These are phyloP conservation scores for Drosophila imparisetae DNA, from an alignment of 2,888 invertebrate genomes.

Conservation along the genomic window DNA sequence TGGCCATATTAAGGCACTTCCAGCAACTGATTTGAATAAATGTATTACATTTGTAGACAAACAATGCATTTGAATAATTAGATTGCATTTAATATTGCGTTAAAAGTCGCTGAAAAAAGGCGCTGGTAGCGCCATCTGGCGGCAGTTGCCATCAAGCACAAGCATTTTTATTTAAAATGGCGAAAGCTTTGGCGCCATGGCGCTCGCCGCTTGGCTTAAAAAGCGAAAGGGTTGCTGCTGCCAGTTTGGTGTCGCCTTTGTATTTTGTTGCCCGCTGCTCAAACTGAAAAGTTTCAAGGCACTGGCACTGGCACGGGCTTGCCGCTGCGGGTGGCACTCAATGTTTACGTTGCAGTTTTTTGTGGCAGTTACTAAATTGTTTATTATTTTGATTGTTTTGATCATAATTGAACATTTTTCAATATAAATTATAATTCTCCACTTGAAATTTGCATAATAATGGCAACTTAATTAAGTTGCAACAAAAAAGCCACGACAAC, in stretches of 20 bases:
- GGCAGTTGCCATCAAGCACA: conserved; percentile 50
- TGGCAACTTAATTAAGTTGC: conserved; percentile 3
- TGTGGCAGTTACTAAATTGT: conserved; percentile 17
- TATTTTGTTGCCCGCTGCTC: conserved; percentile 20
- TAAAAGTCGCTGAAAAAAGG: conserved; percentile 15
- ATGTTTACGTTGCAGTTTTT: conserved; percentile 10
- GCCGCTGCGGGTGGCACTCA: conserved; percentile 5
- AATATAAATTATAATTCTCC: conserved; percentile 5
- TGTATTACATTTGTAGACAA: not conserved
- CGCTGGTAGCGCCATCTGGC: conserved; percentile 56
- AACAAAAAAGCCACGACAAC: not conserved
- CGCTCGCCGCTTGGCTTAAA: conserved; percentile 63
- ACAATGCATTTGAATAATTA: not conserved
- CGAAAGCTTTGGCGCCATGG: conserved; percentile 78
- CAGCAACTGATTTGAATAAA: not conserved
- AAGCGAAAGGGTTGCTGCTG: conserved; percentile 71
- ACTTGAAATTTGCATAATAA: conserved; percentile 16
- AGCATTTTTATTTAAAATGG: conserved; percentile 76
- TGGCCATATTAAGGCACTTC: not conserved
- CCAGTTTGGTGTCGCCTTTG: conserved; percentile 36
- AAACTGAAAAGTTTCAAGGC: conserved; percentile 28
- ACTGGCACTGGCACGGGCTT: not conserved
- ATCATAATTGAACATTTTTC: conserved; percentile 14
- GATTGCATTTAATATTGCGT: not conserved
- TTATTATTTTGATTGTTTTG: conserved; percentile 1